Evolutionary conservation across 1,140 invertebrate genomes (phyloP), one percentile per base, ranked within the genome.

Genomic region (Zaprionus capensis): DNA sequence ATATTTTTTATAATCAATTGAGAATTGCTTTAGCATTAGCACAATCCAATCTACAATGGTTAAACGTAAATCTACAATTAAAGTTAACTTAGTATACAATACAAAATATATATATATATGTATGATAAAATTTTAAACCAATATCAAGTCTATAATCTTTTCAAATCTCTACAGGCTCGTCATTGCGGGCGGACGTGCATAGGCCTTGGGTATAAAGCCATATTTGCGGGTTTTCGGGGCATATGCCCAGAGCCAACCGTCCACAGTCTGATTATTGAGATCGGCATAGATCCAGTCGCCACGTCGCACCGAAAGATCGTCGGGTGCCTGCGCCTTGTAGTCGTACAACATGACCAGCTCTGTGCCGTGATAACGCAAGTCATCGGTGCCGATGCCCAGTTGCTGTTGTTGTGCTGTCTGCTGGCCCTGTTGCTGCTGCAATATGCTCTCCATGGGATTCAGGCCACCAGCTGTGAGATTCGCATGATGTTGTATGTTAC

Each of bases 261-360:
- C 97, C 1, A 98, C 97, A 0, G 97, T 98, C 93, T 99, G 98
- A 94, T 98, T 97, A 72, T 95, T 96, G 38, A 98, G 94, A 93
- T 99, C 97, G 0, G 97, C 98, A 93, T 98, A 99, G 67, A 99
- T 97, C 97, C 97, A 98, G 81, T 99, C 97, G 1, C 98, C 98
- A 57, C 97, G 94, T 72, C 96, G 94, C 34, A 99, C 97, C 28
- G 96, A 97, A 31, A 99, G 93, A 93, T 98, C 98, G 92, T 98
- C 97, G 2, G 97, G 96, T 38, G 97, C 97, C 94, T 98, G 97
- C 46, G 97, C 97, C 94, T 98, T 98, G 93, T 98, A 99, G 94
- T 98, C 97, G 82, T 98, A 98, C 4, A 98, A 94, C 95, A 98
- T 98, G 55, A 99, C 97, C 82, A 98, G 94, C 93, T 99, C 98